Base-by-base conservation (phyloP, 2,797 vertebrate species). In the Apogon hyalosoma region DNA sequence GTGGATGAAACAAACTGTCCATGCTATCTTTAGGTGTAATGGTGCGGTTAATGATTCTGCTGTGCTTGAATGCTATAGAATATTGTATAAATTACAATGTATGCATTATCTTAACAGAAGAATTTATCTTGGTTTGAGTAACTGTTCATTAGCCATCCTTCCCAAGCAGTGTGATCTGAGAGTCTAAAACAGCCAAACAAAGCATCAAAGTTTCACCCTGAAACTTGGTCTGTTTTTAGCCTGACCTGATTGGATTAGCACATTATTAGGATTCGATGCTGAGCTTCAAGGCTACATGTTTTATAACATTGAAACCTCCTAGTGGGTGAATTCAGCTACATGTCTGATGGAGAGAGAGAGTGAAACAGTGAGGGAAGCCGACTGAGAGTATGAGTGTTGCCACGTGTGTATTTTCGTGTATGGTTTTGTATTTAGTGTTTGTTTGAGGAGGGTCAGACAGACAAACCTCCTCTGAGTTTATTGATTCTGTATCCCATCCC, bases 21-120 rank as follows among this genome's bases (percentile, higher is more conserved):
- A 51, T 87, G 87, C 83, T 88, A 89, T 92, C 88, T 93, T 84
- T 67, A 81, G 79, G 90, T 90, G 87, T 90, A 93, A 94, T 92
- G 90, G 81, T 89, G 91, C 79, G 50, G 87, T 75, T 92, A 93
- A 93, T 93, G 85, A 88, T 87, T 81, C 82, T 49, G 86, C 79
- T 64, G 75, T 89, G 91, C 88, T 90, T 82, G 78, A 84, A 79
- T 6, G 84, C 82, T 71, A 81, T 77, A 46, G 76, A 91, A 88
- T 82, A 77, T 90, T 85, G 80, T 79, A 88, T 83, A 85, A 88
- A 92, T 92, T 82, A 91, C 80, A 90, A 90, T 85, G 63, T 90
- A 87, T 87, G 89, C 78, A 77, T 84, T 85, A 80, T 90, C 84
- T 74, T 63, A 77, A 83, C 56, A 48, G 66, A 65, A 33, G 66